These are phyloP conservation scores for Eidolon dupreanum DNA, from an alignment of 2,797 vertebrate species.

Conservation along the genomic window DNA sequence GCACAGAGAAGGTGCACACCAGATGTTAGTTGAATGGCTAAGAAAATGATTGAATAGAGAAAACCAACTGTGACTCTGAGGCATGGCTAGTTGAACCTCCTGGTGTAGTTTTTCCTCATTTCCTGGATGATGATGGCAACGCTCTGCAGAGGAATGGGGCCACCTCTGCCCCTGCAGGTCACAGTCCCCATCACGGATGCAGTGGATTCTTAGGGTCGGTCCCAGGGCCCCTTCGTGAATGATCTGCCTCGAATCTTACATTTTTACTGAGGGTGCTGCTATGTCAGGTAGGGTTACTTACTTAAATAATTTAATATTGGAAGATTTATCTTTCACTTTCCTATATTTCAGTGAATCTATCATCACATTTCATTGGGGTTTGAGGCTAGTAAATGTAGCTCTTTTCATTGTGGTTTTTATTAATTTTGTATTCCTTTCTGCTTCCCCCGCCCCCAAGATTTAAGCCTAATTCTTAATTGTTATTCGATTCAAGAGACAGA, in stretches of 20 bases:
- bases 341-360: background rate
- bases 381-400: background rate
- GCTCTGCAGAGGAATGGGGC: too few species aligned
- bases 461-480: background rate
- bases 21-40: background rate
- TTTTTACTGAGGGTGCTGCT: conserved; percentile 57
- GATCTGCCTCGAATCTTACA: background rate
- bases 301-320: conserved; percentile 52
- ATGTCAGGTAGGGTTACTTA: conserved; percentile 13
- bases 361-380: background rate
- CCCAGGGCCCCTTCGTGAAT: background rate
- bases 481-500: background rate
- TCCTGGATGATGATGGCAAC: background rate
- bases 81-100: background rate
- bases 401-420: background rate
- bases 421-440: background rate
- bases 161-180: background rate
- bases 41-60: background rate
- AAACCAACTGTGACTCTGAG: background rate
- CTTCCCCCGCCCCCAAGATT: background rate
- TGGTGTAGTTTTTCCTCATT: fast-evolving
- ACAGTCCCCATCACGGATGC: fast-evolving
- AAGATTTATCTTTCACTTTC: conserved; percentile 56
- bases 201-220: background rate
- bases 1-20: background rate